Base-by-base conservation (phyloP, 2,888 invertebrate species). In the Caenorhabditis zanzibari region DNA sequence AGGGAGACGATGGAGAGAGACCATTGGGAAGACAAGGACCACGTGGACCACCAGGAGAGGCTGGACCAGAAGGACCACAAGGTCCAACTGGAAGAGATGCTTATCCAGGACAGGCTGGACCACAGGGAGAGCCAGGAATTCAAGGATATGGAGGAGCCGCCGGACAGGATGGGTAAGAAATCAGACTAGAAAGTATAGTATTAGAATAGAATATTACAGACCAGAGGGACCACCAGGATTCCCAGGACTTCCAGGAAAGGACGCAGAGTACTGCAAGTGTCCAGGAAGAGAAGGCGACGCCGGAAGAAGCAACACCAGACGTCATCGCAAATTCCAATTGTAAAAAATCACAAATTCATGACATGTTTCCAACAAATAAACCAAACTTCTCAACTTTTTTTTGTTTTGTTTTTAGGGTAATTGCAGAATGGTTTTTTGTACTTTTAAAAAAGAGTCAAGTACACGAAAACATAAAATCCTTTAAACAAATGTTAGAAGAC, bases 1-100 rank as follows among this genome's bases (percentile, higher is more conserved):
- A 88, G 56, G 91, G 91, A 81, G 86, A 82, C 49, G 91, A 91
- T 56, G 91, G 86, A 56, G 91, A 91, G 85, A 88, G 88, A 80
- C 89, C 90, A 26, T 71, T 91, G 54, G 90, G 90, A 22, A 85
- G 90, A 66, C 87, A 86, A 72, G 90, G 88, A 80, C 84, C 86
- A 76, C 64, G 86, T 19, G 90, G 90, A 83, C 85, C 88, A 59
- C 87, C 90, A 19, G 90, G 90, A 73, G 89, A 87, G 66, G 47
- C 84, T 19, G 87, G 87, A 84, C 85, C 85, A 26, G 87, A 87
- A 75, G 87, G 87, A 84, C 82, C 87, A 64, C 66, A 72, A 24
- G 87, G 87, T 64, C 68, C 77, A 41, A 75, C 79, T 38, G 87
- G 87, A 75, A 69, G 85, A 58, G 87, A 87, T 59, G 85, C 87